Percentiles rank a stretch among this genome's conserved stretches.
Evolutionary conservation across 2,113 vertebrate species (phyloP).

Genomic region (Ophthalmolycus amberensis): DNA sequence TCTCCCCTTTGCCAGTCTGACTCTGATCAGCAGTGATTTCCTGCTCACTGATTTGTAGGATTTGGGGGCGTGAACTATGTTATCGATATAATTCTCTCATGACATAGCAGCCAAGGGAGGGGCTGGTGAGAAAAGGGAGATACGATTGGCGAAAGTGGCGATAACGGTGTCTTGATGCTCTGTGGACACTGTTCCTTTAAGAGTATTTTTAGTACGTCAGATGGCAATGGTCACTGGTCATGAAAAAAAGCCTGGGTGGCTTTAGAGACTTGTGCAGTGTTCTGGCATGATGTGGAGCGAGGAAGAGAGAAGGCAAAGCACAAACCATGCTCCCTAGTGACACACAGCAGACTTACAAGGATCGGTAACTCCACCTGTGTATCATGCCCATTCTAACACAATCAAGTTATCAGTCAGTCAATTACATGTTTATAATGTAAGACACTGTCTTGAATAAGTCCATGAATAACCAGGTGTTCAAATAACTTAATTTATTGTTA

Average conservation of each 20-base stretch:
- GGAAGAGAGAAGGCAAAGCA: conserved; percentile 72
- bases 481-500: not conserved
- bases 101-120: conserved; percentile 35
- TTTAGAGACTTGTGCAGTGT: conserved; percentile 68
- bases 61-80: conserved; percentile 67
- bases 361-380: conserved; percentile 43
- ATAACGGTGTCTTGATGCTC: conserved; percentile 41
- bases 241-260: conserved; percentile 76
- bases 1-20: conserved; percentile 48
- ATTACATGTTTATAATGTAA: conserved; percentile 44
- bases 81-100: conserved; percentile 62
- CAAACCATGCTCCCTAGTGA: conserved; percentile 64
- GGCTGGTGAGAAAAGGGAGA: conserved; percentile 35
- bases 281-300: conserved; percentile 73
- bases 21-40: conserved; percentile 71
- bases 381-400: conserved; percentile 40
- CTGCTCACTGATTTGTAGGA: conserved; percentile 76
- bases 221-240: conserved; percentile 82
- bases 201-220: conserved; percentile 85
- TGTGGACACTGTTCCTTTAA: conserved; percentile 81
- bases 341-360: conserved; percentile 38
- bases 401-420: conserved; percentile 39
- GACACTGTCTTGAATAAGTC: not conserved
- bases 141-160: conserved; percentile 40
- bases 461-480: not conserved